Conservation (phyloP, 2,888 invertebrate species). For the Magallana nippona region DNA sequence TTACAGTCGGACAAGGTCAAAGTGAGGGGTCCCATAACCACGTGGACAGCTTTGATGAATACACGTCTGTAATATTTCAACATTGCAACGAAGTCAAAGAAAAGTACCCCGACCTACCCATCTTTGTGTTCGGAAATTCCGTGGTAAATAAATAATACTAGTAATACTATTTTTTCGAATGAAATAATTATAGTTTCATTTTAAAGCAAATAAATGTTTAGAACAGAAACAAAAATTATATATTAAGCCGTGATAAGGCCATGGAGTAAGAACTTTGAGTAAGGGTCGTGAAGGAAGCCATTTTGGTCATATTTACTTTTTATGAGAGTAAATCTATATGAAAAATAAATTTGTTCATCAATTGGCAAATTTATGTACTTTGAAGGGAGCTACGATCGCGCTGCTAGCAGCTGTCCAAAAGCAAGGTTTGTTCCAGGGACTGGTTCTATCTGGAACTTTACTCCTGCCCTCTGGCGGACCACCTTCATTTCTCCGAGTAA, state of each 20-base stretch:
- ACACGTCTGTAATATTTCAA: conserved; percentile 77
- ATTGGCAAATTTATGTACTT: conserved; percentile 39
- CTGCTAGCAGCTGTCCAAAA: conserved; percentile 74
- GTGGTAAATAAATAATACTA: conserved; percentile 79
- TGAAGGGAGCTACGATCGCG: conserved; percentile 80
- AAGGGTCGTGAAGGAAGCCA: no score
- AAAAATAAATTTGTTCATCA: no score
- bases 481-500: conserved; percentile 63
- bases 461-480: conserved; percentile 66
- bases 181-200: no score
- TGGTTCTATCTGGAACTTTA: conserved; percentile 79
- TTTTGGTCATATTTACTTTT: no score
- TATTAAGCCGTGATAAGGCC: no score
- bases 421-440: conserved; percentile 77
- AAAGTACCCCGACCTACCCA: conserved; percentile 74
- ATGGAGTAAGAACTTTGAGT: no score
- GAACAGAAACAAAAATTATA: no score
- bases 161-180: background rate
- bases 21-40: conserved; percentile 79
- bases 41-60: conserved; percentile 75
- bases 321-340: no score
- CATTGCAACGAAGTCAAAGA: conserved; percentile 77
- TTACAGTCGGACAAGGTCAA: conserved; percentile 80
- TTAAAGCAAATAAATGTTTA: no score
- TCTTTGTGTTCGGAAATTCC: conserved; percentile 81